Base-by-base conservation (phyloP, 2,113 vertebrate genomes). In the Isurus oxyrinchus region DNA sequence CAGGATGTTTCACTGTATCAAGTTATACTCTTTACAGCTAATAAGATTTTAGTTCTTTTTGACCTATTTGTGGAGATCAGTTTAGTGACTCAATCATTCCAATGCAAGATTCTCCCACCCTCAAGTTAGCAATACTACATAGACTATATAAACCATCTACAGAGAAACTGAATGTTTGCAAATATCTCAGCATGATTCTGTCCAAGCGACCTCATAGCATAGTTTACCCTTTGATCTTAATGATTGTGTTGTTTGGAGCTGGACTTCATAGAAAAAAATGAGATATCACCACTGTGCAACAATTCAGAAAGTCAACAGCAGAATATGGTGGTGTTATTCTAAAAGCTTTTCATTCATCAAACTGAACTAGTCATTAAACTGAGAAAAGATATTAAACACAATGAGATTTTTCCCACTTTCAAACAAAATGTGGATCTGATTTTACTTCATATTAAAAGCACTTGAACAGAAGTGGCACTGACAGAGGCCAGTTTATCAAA, bases 181-280 rank as follows among this genome's bases (percentile, higher is more conserved):
- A 97, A 97, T 97, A 97, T 97, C 97, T 97, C 88, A 96, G 96
- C 97, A 96, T 96, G 96, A 93, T 96, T 96, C 96, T 94, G 96
- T 97, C 97, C 96, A 93, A 96, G 97, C 95, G 97, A 96, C 96
- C 96, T 97, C 0, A 0, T 76, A 97, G 57, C 93, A 97, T 44
- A 5, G 44, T 84, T 84, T 84, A 84, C 5, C 40, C 40, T 84
- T 84, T 84, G 81, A 84, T 84, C 40, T 84, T 84, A 49, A 84
- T 84, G 40, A 91, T 93, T 91, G 66, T 40, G 19, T 57, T 94
- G 96, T 96, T 96, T 96, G 96, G 96, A 96, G 96, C 96, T 96
- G 44, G 40, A 96, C 96, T 96, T 97, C 96, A 97, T 96, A 96
- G 57, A 0, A 0, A 81, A 96, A 44, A 96, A 72, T 0, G 0